Evolutionary conservation across 2,888 invertebrate genomes (phyloP), one percentile per base, ranked within the genome.

Genomic region (Celastrina argiolus): DNA sequence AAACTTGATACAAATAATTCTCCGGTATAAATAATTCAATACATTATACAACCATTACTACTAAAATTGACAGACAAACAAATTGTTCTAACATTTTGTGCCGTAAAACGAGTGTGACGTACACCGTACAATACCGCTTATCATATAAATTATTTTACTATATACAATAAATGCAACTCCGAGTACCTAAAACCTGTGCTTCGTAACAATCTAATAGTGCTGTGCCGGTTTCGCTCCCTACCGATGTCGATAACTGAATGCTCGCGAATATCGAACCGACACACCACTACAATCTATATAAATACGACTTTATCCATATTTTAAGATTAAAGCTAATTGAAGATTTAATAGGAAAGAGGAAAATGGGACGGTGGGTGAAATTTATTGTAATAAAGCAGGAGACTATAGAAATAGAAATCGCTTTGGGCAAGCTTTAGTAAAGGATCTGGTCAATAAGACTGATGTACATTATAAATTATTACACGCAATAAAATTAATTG

Each of bases 151-250:
- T 69, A 69, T 65, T 67, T 69, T 69, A 85, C 85, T 91, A 90
- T 91, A 84, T 91, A 91, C 91, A 91, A 85, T 89, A 88, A 86
- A 90, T 89, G 89, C 89, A 88, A 88, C 84, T 81, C 84, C 82
- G 82, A 81, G 83, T 85, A 87, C 86, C 88, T 90, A 89, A 82
- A 87, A 88, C 90, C 89, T 89, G 90, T 91, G 90, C 90, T 87
- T 87, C 78, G 82, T 89, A 90, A 91, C 90, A 88, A 88, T 61
- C 61, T 61, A 61, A 39, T 61, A 61, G 61, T 61, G 61, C 14
- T 61, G 61, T 39, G 61, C 36, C 61, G 61, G 61, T 61, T 39
- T 61, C 31, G 12, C 22, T 12, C 18, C 61, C 16, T 31, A 8
- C 16, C 61, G 61, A 16, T 14, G 18, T 39, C 22, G 34, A 61